Conservation (phyloP, 1,140 invertebrate species). For the Drosophila santomea region DNA sequence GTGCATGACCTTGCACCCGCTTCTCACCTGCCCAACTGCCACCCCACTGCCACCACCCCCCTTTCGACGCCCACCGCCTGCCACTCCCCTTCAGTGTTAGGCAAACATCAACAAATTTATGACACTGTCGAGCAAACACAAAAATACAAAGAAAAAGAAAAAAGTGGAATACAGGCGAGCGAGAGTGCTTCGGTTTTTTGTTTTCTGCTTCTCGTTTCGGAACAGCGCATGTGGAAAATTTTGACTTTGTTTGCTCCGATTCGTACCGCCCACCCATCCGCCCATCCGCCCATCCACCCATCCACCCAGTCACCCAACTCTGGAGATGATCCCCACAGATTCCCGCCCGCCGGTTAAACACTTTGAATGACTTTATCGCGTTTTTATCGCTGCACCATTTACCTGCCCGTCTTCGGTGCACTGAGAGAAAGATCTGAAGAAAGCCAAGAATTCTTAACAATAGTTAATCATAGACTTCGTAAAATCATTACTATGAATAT, state of each 20-base stretch:
- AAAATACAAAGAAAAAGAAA: background rate
- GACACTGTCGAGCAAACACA: conserved; percentile 50
- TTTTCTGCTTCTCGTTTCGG: background rate
- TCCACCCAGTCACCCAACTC: background rate
- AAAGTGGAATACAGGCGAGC: background rate
- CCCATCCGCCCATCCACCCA: conserved; percentile 1
- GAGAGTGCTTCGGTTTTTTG: conserved; percentile 5
- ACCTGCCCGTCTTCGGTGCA: conserved; percentile 40
- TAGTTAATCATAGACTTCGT: too few species aligned
- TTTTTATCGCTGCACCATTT: conserved; percentile 75
- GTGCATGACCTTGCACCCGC: conserved; percentile 24
- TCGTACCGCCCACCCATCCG: background rate
- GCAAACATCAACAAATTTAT: conserved; percentile 61
- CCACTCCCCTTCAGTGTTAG: conserved; percentile 26
- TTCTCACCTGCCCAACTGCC: background rate
- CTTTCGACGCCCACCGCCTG: background rate
- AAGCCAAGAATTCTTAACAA: background rate
- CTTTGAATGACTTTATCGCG: conserved; percentile 77
- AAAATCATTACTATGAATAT: too few species aligned
- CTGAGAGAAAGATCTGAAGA: background rate
- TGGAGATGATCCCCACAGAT: background rate
- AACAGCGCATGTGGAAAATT: conserved; percentile 50
- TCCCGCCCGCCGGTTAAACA: conserved; percentile 48
- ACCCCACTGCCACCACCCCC: too few species aligned
- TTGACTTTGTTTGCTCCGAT: conserved; percentile 40